Evolutionary conservation across 2,888 invertebrate species (phyloP).

Genomic region (Fissipunctia ypsillon): DNA sequence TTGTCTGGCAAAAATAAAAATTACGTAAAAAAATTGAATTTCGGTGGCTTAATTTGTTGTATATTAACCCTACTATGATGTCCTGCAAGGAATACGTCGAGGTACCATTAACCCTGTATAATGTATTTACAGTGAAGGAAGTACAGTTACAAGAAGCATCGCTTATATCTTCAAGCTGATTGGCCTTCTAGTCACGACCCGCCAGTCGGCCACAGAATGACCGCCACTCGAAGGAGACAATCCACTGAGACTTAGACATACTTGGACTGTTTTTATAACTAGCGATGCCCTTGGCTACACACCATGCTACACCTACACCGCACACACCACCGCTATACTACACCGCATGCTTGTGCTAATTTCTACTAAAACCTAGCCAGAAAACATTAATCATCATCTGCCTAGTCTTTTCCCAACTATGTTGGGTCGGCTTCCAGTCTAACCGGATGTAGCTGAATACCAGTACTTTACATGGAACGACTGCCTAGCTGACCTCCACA

Average conservation of each 20-base stretch:
- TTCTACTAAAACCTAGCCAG: too few relatives aligned
- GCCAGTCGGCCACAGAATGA: slow-evolving; percentile 48
- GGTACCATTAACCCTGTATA: too few relatives aligned
- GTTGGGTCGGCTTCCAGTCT: neutral
- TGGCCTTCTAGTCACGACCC: slow-evolving; percentile 62
- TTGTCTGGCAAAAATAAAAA: too few relatives aligned
- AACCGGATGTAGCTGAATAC: neutral
- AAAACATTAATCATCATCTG: neutral
- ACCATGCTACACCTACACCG: too few relatives aligned
- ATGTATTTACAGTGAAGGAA: slow-evolving; percentile 11
- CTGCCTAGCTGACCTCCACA: neutral
- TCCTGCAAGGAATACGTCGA: too few relatives aligned
- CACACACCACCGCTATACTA: too few relatives aligned
- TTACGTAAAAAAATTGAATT: too few relatives aligned
- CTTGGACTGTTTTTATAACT: slow-evolving; percentile 12
- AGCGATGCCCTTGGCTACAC: neutral
- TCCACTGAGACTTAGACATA: slow-evolving; percentile 29
- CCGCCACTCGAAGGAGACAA: slow-evolving; percentile 37
- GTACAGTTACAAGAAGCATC: slow-evolving; percentile 19
- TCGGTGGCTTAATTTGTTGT: too few relatives aligned
- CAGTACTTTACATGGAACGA: neutral
- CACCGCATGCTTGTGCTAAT: too few relatives aligned
- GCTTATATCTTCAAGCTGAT: slow-evolving; percentile 45
- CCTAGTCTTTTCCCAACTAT: neutral
- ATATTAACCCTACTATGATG: too few relatives aligned